phyloP scores from a whole-genome alignment of 2,113 vertebrate genomes.

The Eupsittula cactorum region DNA sequence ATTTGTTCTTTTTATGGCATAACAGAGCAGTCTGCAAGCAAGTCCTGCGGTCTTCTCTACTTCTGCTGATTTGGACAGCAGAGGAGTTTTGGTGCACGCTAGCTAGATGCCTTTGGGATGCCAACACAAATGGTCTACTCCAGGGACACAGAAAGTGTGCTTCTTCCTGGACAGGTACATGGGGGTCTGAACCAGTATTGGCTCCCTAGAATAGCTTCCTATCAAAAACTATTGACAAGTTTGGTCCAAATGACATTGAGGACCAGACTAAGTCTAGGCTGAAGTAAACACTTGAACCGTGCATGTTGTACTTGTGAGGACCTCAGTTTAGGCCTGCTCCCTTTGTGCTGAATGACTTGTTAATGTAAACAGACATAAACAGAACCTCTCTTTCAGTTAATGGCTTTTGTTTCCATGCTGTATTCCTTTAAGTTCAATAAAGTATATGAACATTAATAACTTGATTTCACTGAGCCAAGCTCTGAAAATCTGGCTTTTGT shows the following conservation, averaged over 20 bases:
- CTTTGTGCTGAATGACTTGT: background rate
- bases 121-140: background rate
- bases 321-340: background rate
- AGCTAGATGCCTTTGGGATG: fast-evolving
- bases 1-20: background rate
- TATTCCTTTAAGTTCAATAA: constrained; percentile 65
- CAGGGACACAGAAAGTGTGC: background rate
- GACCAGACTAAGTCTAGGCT: background rate
- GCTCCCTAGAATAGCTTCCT: background rate
- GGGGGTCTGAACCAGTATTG: background rate
- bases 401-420: constrained; percentile 52
- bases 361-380: constrained; percentile 20
- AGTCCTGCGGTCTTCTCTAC: no score
- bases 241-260: background rate
- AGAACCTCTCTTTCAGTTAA: constrained; percentile 7
- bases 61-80: background rate
- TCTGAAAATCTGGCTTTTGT: constrained; percentile 38
- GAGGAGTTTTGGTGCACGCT: background rate
- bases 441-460: constrained; percentile 30
- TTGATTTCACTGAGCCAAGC: background rate
- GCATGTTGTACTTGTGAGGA: background rate
- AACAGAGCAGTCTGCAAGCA: background rate
- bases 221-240: background rate
- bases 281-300: background rate
- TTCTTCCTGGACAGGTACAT: background rate